These are phyloP conservation scores for Lagopus leucura DNA, from an alignment of 2,113 vertebrate genomes.

Conservation along the genomic window DNA sequence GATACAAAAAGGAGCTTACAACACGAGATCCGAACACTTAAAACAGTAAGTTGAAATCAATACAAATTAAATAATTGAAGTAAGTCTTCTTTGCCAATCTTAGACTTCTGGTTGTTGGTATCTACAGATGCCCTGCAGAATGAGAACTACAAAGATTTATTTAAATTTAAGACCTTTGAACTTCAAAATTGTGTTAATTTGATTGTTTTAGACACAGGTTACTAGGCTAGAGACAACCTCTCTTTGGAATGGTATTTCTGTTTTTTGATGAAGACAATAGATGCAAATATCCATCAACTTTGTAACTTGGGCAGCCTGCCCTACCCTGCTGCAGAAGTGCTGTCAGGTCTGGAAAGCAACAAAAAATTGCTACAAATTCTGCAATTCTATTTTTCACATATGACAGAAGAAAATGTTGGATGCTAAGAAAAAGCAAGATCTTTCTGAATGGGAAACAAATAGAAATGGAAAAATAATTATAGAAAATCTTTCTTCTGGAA, in stretches of 20 bases:
- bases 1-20: background rate
- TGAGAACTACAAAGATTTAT: background rate
- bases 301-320: background rate
- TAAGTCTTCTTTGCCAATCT: background rate
- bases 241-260: background rate
- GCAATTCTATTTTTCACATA: background rate
- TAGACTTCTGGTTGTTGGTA: background rate
- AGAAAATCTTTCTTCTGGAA: background rate
- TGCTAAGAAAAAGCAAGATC: background rate
- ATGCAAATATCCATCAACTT: background rate
- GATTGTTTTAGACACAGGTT: background rate
- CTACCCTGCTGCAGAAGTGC: background rate
- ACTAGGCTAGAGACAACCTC: background rate
- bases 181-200: background rate
- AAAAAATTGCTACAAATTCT: background rate
- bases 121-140: background rate
- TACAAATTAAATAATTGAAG: background rate
- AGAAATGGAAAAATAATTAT: background rate
- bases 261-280: background rate
- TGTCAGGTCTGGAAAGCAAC: background rate
- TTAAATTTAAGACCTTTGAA: background rate
- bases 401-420: background rate
- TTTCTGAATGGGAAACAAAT: background rate
- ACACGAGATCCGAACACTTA: background rate
- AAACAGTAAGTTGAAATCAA: background rate